These are phyloP conservation scores for Eutolmus rufibarbis DNA, from an alignment of 2,888 invertebrate species.

Conservation along the genomic window DNA sequence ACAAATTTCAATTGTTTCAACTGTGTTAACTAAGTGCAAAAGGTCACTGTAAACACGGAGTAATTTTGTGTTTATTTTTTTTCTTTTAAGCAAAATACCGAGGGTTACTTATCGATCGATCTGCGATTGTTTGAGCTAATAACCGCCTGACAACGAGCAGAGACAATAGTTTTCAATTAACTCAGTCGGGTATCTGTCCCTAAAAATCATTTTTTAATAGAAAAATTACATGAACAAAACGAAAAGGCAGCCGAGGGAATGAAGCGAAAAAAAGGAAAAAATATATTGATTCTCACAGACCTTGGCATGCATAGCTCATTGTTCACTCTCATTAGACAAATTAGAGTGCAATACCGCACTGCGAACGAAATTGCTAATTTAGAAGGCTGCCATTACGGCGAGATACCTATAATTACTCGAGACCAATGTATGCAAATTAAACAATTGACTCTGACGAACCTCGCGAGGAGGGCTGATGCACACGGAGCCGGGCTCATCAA, in stretches of 20 bases:
- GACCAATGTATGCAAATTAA: conserved; percentile 38
- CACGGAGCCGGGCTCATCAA: conserved; percentile 10
- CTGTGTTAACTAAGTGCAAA: neutral
- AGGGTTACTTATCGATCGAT: neutral
- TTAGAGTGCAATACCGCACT: conserved; percentile 40
- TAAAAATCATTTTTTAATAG: conserved; percentile 5
- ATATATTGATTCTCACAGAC: conserved; percentile 26
- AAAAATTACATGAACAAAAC: neutral
- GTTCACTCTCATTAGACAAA: conserved; percentile 42
- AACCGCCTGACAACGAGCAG: neutral
- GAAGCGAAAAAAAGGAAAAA: neutral
- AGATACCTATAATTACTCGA: conserved; percentile 40
- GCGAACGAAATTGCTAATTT: conserved; percentile 38
- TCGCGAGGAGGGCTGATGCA: conserved; percentile 22
- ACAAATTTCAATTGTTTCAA: neutral
- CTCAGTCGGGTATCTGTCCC: conserved; percentile 4
- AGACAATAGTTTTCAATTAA: conserved; percentile 35
- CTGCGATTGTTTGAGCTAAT: conserved; percentile 20
- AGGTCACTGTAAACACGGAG: neutral
- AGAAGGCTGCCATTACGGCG: conserved; percentile 35
- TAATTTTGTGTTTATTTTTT: neutral
- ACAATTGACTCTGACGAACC: conserved; percentile 37
- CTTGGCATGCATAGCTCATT: conserved; percentile 41
- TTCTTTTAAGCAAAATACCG: neutral
- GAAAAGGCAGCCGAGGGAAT: neutral